These are phyloP conservation scores for Ecliptopera silaceata DNA, from an alignment of 2,888 invertebrate genomes.

Conservation along the genomic window DNA sequence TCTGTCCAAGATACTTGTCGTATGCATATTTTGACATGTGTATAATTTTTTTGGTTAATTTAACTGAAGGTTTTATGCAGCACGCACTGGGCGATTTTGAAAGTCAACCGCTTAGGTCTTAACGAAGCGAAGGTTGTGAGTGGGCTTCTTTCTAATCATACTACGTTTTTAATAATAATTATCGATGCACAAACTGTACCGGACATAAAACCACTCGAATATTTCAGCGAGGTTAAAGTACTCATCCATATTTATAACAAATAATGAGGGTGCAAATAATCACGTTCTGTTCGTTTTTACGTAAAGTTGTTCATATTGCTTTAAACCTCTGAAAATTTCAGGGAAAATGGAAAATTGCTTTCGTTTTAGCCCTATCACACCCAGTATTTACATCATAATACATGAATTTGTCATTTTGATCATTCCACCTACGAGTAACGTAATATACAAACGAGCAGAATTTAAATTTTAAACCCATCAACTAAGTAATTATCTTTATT, in stretches of 20 bases:
- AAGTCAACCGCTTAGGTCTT: constrained; percentile 38
- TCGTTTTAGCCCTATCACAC: no score
- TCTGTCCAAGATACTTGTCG: constrained; percentile 46
- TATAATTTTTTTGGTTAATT: constrained; percentile 48
- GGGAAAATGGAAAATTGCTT: no score
- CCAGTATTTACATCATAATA: no score
- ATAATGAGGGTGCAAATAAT: no score
- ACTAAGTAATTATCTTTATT: constrained; percentile 29
- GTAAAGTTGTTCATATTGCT: no score
- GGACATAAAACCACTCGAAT: no score
- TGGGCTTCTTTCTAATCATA: constrained; percentile 41
- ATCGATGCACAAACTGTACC: constrained; percentile 5
- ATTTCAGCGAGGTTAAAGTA: no score
- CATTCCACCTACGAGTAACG: constrained; percentile 10
- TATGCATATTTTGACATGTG: constrained; percentile 51
- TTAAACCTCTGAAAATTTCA: no score
- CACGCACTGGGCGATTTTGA: constrained; percentile 49
- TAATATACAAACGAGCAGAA: constrained; percentile 4
- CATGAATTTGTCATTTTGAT: constrained; percentile 6
- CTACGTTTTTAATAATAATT: not conserved
- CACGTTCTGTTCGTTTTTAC: no score
- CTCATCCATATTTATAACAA: no score
- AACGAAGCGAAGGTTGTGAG: constrained; percentile 44
- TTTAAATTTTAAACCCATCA: constrained; percentile 11
- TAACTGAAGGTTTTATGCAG: constrained; percentile 49